Base-by-base conservation (phyloP, 2,797 vertebrate genomes). In the Phyllotis vaccarum region DNA sequence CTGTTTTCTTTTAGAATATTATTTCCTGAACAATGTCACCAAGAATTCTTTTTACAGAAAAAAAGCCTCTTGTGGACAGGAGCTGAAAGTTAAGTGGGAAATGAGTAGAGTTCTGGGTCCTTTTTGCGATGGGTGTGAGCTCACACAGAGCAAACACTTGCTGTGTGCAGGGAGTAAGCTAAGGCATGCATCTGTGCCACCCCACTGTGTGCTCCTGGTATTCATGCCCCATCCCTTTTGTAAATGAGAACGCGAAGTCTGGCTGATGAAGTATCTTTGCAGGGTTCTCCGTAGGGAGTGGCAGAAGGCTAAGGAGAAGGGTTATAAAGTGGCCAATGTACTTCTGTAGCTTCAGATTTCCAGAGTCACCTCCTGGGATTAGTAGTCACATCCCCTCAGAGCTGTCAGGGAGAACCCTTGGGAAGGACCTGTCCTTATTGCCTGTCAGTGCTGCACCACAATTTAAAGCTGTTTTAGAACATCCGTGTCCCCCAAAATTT, bases 1-100 rank as follows among this genome's bases (percentile, higher is more conserved):
- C 24, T 90, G 19, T 81, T 95, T 29, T 96, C 2, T 34, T 21
- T 19, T 74, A 93, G 43, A 86, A 80, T 83, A 27, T 31, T 76
- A 54, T 62, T 70, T 72, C 54, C 37, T 4, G 27, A 56, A 22
- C 27, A 79, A 0, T 88, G 40, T 64, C 34, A 74, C 68, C 19
- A 40, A 64, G 72, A 37, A 46, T 75, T 93, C 5, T 88, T 95
- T 90, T 64, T 92, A 49, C 13, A 74, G 54, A 90, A 22, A 79
- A 87, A 85, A 66, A 87, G 40, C 22, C 13, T 81, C 31, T 49
- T 87, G 2, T 82, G 37, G 80, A 82, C 52, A 75, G 56, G 1
- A 43, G 8, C 34, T 21, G 72, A 34, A 87, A 64, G 86, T 74
- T 75, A 76, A 34, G 29, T 31, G 27, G 43, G 10, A 78, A 64